These are phyloP conservation scores for Halichondria panicea DNA, from an alignment of 37 sponge, comb jelly and placozoan genomes.

Conservation along the genomic window DNA sequence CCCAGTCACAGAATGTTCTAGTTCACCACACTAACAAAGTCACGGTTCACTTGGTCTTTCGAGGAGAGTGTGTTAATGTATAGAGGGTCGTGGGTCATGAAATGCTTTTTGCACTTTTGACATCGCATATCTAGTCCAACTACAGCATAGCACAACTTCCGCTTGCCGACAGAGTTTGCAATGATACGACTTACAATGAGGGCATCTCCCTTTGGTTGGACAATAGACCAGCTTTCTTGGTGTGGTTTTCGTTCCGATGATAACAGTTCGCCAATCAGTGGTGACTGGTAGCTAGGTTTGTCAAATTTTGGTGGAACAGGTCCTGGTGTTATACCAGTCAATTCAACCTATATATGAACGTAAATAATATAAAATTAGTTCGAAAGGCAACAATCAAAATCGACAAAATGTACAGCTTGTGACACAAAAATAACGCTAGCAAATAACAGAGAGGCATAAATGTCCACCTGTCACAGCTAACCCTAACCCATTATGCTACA, in stretches of 20 bases:
- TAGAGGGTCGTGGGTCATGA: conserved; percentile 42
- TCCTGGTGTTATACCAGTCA: too few relatives aligned
- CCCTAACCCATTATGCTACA: too few relatives aligned
- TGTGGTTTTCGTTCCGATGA: conserved; percentile 11
- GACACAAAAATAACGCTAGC: too few relatives aligned
- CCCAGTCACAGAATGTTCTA: too few relatives aligned
- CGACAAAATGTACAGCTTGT: too few relatives aligned
- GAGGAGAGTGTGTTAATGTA: conserved; percentile 43
- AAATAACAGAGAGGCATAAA: too few relatives aligned
- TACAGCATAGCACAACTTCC: conserved; percentile 19
- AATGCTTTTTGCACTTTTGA: conserved; percentile 38
- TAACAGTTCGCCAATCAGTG: conserved; percentile 14
- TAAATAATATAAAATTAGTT: too few relatives aligned
- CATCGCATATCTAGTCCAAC: conserved; percentile 24
- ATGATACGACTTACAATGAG: background rate
- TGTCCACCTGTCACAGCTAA: too few relatives aligned
- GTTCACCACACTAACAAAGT: too few relatives aligned
- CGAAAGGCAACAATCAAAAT: too few relatives aligned
- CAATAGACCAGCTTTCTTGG: conserved; percentile 33
- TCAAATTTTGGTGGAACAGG: conserved; percentile 26
- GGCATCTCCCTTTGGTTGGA: conserved; percentile 4
- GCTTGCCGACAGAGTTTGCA: conserved; percentile 21
- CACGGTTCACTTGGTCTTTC: conserved; percentile 26
- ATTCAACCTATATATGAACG: too few relatives aligned
- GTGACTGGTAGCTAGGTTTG: conserved; percentile 9